A percentile compares a stretch with the other conserved stretches of the same genome.
These are phyloP conservation scores for Gorsachius goisagi DNA, from an alignment of 2,113 vertebrate genomes.

Conservation along the genomic window DNA sequence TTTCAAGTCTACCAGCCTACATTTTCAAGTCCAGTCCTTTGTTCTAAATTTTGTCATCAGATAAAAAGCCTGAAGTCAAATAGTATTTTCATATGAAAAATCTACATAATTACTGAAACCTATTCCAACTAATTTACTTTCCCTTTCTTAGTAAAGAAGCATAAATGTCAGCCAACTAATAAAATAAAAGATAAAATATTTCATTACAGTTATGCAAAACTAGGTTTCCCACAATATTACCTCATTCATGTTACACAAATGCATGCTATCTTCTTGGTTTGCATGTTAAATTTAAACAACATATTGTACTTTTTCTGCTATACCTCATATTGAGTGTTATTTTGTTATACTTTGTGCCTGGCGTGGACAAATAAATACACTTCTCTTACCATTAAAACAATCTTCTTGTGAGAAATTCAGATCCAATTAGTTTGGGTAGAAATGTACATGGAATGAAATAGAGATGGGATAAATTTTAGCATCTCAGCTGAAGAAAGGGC, in stretches of 20 bases:
- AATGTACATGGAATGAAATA: not conserved
- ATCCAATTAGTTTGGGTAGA: not conserved
- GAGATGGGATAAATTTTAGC: not conserved
- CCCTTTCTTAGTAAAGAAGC: not conserved
- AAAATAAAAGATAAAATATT: constrained; percentile 22
- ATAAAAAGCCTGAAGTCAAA: constrained; percentile 5
- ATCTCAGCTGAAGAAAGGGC: not conserved
- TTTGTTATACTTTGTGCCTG: not conserved
- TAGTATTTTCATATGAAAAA: not conserved
- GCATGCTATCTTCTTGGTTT: not conserved
- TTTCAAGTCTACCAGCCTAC: not conserved
- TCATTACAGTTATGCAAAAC: not conserved
- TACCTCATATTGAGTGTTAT: not conserved
- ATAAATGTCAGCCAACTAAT: constrained; percentile 7
- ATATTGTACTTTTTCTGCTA: not conserved
- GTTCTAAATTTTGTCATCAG: not conserved
- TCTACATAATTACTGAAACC: not conserved
- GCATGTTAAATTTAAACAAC: not conserved
- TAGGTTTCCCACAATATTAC: not conserved
- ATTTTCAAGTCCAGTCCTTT: not conserved
- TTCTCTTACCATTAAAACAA: not conserved
- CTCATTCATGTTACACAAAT: not conserved
- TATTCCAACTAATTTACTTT: not conserved
- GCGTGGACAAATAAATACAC: not conserved
- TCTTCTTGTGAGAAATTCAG: not conserved